Percentiles rank a stretch among this genome's conserved stretches.
Conservation (phyloP, 2,888 invertebrate species). For the Epinotia demarniana region DNA sequence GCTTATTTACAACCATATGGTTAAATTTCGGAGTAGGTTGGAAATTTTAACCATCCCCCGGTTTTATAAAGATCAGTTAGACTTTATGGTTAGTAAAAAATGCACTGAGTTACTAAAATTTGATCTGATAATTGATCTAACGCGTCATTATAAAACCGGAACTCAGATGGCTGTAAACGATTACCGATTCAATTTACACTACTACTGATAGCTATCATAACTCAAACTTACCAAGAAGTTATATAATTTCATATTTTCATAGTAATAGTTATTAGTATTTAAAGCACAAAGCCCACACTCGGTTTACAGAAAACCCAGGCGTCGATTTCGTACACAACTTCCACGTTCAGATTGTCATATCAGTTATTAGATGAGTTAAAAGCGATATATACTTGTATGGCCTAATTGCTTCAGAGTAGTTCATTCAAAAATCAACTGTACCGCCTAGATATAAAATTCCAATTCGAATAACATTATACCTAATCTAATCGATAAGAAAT, state of each 20-base stretch:
- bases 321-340: background rate
- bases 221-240: background rate
- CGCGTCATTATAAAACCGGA: background rate
- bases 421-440: too few relatives aligned
- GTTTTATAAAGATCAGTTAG: too few relatives aligned
- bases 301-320: background rate
- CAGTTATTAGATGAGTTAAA: background rate
- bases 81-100: too few relatives aligned
- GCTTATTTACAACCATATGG: background rate
- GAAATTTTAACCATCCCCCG: background rate
- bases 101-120: too few relatives aligned
- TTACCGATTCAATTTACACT: background rate
- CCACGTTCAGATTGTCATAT: background rate
- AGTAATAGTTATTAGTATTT: slow-evolving; percentile 4
- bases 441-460: too few relatives aligned
- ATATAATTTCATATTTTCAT: background rate
- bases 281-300: slow-evolving; percentile 11
- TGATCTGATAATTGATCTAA: too few relatives aligned
- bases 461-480: background rate
- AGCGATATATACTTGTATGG: background rate
- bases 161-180: background rate
- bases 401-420: too few relatives aligned
- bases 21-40: background rate
- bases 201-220: background rate
- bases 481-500: background rate